Evolutionary conservation across 2,888 invertebrate species (phyloP).

Genomic region (Vandiemenella viatica): DNA sequence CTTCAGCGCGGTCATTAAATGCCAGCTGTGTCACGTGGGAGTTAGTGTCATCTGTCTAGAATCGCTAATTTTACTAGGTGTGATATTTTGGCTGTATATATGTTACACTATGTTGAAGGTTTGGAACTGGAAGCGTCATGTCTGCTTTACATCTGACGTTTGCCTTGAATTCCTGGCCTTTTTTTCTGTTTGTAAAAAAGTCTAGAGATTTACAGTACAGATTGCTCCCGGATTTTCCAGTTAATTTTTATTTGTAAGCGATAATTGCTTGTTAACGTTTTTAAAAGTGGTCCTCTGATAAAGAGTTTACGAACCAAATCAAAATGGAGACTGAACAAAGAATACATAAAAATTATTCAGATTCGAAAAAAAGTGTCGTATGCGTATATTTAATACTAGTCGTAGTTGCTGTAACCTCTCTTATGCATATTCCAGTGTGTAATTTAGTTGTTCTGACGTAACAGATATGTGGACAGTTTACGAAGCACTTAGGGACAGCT

Average conservation of each 20-base stretch:
- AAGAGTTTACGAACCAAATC: slow-evolving; percentile 11
- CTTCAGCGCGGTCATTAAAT: slow-evolving; percentile 20
- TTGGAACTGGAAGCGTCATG: slow-evolving; percentile 18
- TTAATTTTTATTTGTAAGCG: too few relatives aligned
- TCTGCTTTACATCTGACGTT: slow-evolving; percentile 17
- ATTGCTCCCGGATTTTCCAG: too few relatives aligned
- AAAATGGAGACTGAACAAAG: slow-evolving; percentile 19
- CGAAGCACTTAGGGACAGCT: too few relatives aligned
- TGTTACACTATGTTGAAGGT: slow-evolving; percentile 26
- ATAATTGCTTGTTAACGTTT: too few relatives aligned
- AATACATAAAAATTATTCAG: slow-evolving; percentile 1
- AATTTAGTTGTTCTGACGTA: too few relatives aligned
- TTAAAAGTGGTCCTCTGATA: background rate
- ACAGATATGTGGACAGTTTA: too few relatives aligned
- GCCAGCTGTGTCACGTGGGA: slow-evolving; percentile 44
- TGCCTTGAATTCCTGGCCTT: slow-evolving; percentile 15
- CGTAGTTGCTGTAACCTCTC: too few relatives aligned
- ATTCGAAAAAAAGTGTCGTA: background rate
- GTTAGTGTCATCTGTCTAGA: slow-evolving; percentile 50
- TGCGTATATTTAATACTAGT: too few relatives aligned
- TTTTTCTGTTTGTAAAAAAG: too few relatives aligned
- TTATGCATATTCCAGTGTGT: too few relatives aligned
- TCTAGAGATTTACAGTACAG: too few relatives aligned
- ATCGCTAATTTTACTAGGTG: slow-evolving; percentile 31
- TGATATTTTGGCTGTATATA: slow-evolving; percentile 22